phyloP scores from a whole-genome alignment of 2,113 vertebrate genomes.

The Lampris megalopsis region DNA sequence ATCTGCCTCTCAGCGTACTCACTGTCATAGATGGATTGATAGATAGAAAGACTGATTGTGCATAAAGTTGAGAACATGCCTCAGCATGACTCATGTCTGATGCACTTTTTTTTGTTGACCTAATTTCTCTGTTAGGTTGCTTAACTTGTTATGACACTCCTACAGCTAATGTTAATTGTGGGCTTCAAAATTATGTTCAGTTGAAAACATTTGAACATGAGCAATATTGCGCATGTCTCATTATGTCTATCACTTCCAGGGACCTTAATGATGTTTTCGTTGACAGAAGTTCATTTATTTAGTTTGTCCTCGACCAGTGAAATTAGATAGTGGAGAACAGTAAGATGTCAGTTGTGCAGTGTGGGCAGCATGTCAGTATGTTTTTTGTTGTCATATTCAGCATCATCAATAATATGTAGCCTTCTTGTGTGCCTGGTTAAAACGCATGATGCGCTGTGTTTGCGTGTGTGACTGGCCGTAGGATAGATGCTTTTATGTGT shows the following conservation, averaged over 20 bases:
- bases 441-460: slow-evolving; percentile 30
- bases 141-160: neutral
- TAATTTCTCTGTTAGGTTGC: neutral
- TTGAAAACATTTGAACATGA: neutral
- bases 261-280: neutral
- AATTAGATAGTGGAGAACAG: neutral
- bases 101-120: neutral
- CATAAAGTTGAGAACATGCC: slow-evolving; percentile 2
- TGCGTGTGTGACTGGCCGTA: slow-evolving; percentile 22
- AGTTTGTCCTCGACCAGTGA: slow-evolving; percentile 3
- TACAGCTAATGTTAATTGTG: neutral
- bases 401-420: neutral
- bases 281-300: slow-evolving; percentile 10
- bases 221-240: neutral
- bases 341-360: neutral
- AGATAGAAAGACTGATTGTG: neutral
- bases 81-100: neutral
- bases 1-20: too few species aligned
- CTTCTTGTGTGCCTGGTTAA: slow-evolving; percentile 10
- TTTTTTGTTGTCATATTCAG: slow-evolving; percentile 22
- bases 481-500: slow-evolving; percentile 12
- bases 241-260: neutral
- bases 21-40: too few species aligned
- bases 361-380: neutral
- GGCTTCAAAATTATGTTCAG: neutral